Conservation (phyloP, 1,140 invertebrate species). For the Pinna nobilis region DNA sequence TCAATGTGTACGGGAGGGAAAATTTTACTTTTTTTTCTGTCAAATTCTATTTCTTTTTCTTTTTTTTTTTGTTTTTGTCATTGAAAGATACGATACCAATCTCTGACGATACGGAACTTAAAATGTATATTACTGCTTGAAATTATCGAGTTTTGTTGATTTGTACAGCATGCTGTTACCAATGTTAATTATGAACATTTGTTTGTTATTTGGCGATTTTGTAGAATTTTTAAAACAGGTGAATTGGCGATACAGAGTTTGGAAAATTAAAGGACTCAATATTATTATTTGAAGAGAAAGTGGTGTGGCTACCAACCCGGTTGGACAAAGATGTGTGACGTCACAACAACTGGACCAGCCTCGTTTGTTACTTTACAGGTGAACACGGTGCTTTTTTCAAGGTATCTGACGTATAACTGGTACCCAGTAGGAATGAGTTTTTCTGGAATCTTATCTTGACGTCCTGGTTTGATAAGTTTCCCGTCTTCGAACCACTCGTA, state of each 20-base stretch:
- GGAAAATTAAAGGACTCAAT: neutral
- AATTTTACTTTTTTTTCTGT: neutral
- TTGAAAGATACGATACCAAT: too few relatives aligned
- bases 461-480: slow-evolving; percentile 2
- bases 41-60: neutral
- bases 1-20: neutral
- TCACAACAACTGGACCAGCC: slow-evolving; percentile 45
- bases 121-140: too few relatives aligned
- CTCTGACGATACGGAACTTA: too few relatives aligned
- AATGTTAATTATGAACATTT: neutral
- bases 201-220: neutral
- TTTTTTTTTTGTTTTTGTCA: too few relatives aligned
- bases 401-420: slow-evolving; percentile 38
- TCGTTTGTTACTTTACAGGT: slow-evolving; percentile 52
- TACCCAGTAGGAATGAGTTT: slow-evolving; percentile 52
- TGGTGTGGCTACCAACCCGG: slow-evolving; percentile 42
- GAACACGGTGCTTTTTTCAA: slow-evolving; percentile 40
- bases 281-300: too few relatives aligned
- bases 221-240: neutral
- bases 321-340: slow-evolving; percentile 46
- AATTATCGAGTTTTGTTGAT: too few relatives aligned
- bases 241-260: neutral
- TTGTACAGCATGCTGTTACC: too few relatives aligned
- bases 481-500: slow-evolving; percentile 50
- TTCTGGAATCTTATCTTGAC: slow-evolving; percentile 50